Percentiles rank a stretch among this genome's conserved stretches.
Conservation (phyloP, 2,797 vertebrate species). For the Amazonetta brasiliensis region DNA sequence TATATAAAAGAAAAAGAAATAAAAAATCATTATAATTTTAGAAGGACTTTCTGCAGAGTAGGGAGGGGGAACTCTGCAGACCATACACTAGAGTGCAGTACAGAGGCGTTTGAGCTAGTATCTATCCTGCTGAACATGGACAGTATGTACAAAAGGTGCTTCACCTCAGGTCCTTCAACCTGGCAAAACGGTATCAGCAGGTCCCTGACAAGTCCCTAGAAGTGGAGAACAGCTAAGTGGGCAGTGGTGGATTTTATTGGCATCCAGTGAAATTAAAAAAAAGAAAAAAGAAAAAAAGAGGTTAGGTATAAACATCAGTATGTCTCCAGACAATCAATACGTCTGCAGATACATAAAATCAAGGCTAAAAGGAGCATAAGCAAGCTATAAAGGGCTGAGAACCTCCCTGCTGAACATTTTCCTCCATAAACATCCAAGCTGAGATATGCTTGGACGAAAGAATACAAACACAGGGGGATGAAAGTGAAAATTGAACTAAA, state of each 20-base stretch:
- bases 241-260: neutral
- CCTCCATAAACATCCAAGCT: neutral
- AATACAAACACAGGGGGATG: neutral
- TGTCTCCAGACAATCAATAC: neutral
- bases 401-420: neutral
- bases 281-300: neutral
- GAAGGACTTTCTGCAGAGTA: neutral
- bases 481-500: neutral
- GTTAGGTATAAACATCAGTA: neutral
- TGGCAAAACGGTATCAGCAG: neutral
- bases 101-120: neutral
- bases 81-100: neutral
- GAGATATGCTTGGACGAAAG: neutral
- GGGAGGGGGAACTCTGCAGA: neutral
- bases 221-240: neutral
- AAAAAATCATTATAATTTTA: neutral
- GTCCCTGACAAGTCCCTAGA: neutral
- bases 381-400: neutral
- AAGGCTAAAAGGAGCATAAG: neutral
- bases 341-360: neutral
- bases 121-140: neutral
- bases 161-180: rapidly evolving
- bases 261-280: neutral
- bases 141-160: rapidly evolving
- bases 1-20: neutral